Base-by-base conservation (phyloP, 2,888 invertebrate genomes). In the Scaptomyza parva region DNA sequence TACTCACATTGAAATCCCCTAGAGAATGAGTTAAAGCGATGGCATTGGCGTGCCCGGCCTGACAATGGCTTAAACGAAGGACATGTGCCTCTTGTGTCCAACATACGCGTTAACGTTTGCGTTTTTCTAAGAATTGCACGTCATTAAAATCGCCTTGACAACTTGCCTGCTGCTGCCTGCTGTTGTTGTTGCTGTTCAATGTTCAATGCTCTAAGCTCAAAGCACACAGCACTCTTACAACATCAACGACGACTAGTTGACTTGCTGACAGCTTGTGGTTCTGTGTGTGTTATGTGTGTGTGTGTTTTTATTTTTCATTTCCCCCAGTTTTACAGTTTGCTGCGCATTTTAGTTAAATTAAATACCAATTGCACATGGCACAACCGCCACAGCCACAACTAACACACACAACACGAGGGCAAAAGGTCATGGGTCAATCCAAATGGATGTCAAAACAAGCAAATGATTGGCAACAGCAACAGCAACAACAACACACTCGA, bases 311-410 rank as follows among this genome's bases (percentile, higher is more conserved):
- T 14, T n/a, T 30, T 30, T n/a, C n/a, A n/a, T n/a, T 26, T 28
- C 17, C 51, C 24, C 18, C 8, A 26, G n/a, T 51, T 61, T 52
- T n/a, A 35, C 48, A 52, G 48, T 59, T 65, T 68, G 68, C 66
- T 76, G 69, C 78, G 81, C 82, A 83, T 78, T 83, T 83, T 76
- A 86, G 86, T 83, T 80, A 83, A 86, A 83, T 83, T 83, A 80
- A 83, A 83, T 83, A 68, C 60, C 86, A 86, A 83, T 83, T 83
- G 86, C 80, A 76, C 64, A 60, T 65, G 60, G 55, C 70, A 60
- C 67, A 77, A 22, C 51, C 40, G 20, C 51, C 40, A 14, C 59
- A 60, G 47, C 44, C 58, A 53, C 68, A 68, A 53, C 63, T 52
- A 62, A 54, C 26, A 55, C 47, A 45, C n/a, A 62, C 51, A 22